These are phyloP conservation scores for Palaemon carinicauda DNA, from an alignment of 1,140 invertebrate genomes.

Conservation along the genomic window DNA sequence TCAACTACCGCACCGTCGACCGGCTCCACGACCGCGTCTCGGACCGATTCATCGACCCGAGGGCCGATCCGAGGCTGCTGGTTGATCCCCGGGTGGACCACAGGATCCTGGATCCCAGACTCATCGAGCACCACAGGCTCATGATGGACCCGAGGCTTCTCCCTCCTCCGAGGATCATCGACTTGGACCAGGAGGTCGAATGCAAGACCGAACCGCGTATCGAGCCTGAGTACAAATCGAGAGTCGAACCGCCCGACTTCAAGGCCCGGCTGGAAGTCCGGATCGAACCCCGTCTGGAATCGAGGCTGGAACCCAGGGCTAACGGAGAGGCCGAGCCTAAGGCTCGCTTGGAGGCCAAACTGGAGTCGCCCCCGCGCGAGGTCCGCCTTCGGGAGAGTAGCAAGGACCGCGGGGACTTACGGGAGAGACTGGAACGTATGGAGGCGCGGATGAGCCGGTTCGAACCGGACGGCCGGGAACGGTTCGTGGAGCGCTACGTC, in stretches of 20 bases:
- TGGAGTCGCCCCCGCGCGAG: background rate
- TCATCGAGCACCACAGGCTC: background rate
- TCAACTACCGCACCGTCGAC: constrained; percentile 49
- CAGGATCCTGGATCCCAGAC: constrained; percentile 4
- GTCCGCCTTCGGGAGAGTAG: background rate
- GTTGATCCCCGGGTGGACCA: constrained; percentile 12
- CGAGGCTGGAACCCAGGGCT: background rate
- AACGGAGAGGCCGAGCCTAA: background rate
- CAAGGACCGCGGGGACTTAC: constrained; percentile 10
- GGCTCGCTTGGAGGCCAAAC: background rate
- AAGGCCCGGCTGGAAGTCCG: no score
- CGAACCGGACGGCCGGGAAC: constrained; percentile 14
- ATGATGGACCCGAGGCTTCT: background rate
- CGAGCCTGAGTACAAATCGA: background rate
- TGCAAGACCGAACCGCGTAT: background rate
- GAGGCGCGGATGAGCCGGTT: background rate
- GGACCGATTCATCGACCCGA: constrained; percentile 44
- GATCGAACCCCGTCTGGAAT: no score
- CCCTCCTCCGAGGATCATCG: background rate
- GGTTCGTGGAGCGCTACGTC: constrained; percentile 31
- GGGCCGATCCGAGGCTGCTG: constrained; percentile 38
- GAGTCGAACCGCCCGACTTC: background rate
- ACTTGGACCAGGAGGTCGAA: constrained; percentile 23
- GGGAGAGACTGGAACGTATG: background rate
- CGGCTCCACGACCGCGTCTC: constrained; percentile 32